Percentiles rank a stretch among this genome's conserved stretches.
These are phyloP conservation scores for Esperia sulphurella DNA, from an alignment of 2,888 invertebrate species.

Conservation along the genomic window DNA sequence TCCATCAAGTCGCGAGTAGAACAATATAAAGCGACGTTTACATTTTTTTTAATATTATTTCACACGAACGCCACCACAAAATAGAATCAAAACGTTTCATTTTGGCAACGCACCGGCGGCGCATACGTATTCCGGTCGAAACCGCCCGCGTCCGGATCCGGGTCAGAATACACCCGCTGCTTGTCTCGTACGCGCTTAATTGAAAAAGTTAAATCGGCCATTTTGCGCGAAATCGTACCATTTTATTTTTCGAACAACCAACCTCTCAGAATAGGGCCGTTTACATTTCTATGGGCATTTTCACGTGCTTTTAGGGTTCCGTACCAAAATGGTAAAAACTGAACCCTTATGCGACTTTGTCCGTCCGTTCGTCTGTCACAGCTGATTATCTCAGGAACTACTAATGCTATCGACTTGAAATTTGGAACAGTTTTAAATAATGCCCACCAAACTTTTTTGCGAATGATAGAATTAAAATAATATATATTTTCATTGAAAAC, in stretches of 20 bases:
- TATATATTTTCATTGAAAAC: no score
- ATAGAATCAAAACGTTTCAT: slow-evolving; percentile 52
- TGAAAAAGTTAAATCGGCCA: slow-evolving; percentile 71
- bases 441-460: no score
- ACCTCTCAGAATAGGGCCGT: slow-evolving; percentile 23
- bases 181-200: slow-evolving; percentile 48
- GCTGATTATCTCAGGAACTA: no score
- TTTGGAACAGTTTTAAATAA: no score
- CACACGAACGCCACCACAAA: slow-evolving; percentile 34
- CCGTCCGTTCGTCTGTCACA: no score
- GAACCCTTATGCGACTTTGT: no score
- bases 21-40: slow-evolving; percentile 19
- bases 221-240: slow-evolving; percentile 53
- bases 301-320: no score
- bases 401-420: no score
- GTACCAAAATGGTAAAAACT: no score
- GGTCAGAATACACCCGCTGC: slow-evolving; percentile 48
- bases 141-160: slow-evolving; percentile 34
- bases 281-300: slow-evolving; percentile 14
- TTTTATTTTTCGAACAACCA: slow-evolving; percentile 24
- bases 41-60: slow-evolving; percentile 30
- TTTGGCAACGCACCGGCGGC: slow-evolving; percentile 44
- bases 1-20: no score
- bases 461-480: no score
- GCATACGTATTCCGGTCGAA: slow-evolving; percentile 26